Base-by-base conservation (phyloP, 2,113 vertebrate species). In the Paracanthobrama guichenoti region DNA sequence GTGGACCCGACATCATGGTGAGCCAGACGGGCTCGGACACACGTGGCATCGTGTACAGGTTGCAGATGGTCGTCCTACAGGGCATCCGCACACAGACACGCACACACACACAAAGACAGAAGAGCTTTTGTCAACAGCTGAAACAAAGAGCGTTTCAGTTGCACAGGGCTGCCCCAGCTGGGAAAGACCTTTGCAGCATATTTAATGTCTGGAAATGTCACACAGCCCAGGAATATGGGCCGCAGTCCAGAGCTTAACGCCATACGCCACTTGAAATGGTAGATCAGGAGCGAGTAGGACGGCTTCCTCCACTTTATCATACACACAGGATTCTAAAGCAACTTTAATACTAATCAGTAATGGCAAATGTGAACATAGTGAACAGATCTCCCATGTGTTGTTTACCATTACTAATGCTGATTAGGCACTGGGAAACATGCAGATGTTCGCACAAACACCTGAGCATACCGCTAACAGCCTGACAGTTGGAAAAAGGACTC, bases 1-100 rank as follows among this genome's bases (percentile, higher is more conserved):
- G 95, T 2, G 93, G 94, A 13, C 97, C 96, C 0, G 98, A 99
- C 97, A 98, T 99, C 98, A 99, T 99, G 0, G 97, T 97, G 64
- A 99, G 93, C 98, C 98, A 99, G 59, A 98, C 98, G 11, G 98
- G 98, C 89, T 99, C 97, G 22, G 96, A 94, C 80, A 99, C 97
- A 13, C 98, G 95, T 4, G 98, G 98, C 98, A 99, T 99, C 3
- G 96, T 99, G 89, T 99, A 99, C 48, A 99, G 96, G 91, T 98
- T 96, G 89, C 97, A 97, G 91, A 99, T 96, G 66, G 97, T 97
- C 50, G 95, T 97, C 93, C 98, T 99, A 90, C 66, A 90, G 90
- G 86, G 2, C 87, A 55, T 16, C 18, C 50, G 69, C 81, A 13
- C 46, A 46, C 46, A 46, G 2, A 46, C 44, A 12, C 46, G 13